phyloP scores from a whole-genome alignment of 2,888 invertebrate species.

The Agrotis puta region DNA sequence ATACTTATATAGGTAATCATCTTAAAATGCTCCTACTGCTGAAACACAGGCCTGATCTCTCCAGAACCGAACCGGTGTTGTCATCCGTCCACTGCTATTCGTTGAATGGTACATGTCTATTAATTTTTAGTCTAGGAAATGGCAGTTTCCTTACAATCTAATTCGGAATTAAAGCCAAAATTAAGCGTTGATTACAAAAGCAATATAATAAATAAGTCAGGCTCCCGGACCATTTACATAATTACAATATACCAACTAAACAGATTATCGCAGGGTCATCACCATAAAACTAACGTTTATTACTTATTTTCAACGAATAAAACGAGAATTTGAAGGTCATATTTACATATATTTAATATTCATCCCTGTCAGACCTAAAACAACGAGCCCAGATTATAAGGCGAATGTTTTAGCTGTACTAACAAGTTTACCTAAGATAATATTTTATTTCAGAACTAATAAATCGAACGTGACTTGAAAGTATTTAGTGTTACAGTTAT shows the following conservation, averaged over 20 bases:
- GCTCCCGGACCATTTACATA: conserved; percentile 8
- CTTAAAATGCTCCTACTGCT: neutral
- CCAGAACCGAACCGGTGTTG: neutral
- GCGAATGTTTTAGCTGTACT: conserved; percentile 60
- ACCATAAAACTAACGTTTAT: conserved; percentile 36
- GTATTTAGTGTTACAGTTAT: neutral
- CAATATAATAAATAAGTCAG: conserved; percentile 8
- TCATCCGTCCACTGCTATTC: neutral
- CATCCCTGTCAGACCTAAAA: conserved; percentile 56
- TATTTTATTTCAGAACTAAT: conserved; percentile 47
- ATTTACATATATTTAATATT: conserved; percentile 69
- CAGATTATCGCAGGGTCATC: conserved; percentile 30
- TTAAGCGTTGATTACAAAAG: neutral
- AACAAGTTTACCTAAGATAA: conserved; percentile 57
- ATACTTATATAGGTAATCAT: neutral
- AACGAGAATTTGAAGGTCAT: conserved; percentile 41
- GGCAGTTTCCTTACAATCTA: neutral
- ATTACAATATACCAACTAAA: conserved; percentile 12
- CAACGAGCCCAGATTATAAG: conserved; percentile 57
- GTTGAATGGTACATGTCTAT: neutral
- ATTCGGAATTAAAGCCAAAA: neutral
- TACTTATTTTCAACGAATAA: conserved; percentile 40
- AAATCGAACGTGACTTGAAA: conserved; percentile 40
- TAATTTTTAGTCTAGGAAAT: neutral
- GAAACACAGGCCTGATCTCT: neutral